Evolutionary conservation across 2,113 vertebrate genomes (phyloP), one percentile per base, ranked within the genome.

Genomic region (Seriola aureovittata): DNA sequence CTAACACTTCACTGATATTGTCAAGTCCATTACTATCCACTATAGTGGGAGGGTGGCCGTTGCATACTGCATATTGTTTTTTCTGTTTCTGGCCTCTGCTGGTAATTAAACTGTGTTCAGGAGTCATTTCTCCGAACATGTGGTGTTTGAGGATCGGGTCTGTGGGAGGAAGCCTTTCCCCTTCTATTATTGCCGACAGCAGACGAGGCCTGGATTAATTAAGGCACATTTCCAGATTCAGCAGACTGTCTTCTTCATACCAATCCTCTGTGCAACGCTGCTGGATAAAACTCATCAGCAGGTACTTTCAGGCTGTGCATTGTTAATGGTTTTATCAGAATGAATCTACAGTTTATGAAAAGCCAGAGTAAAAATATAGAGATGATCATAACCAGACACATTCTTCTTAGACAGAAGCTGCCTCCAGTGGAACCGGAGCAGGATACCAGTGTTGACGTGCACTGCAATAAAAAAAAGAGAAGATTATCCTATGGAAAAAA

Each of bases 191-290:
- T 88, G 78, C 72, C 50, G 36, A 63, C 58, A 88, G 55, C 48
- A 62, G 82, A 75, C 65, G n/a, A 62, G 46, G 57, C 68, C 59
- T 74, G 68, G 75, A 83, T 85, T 88, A 83, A 92, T 92, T 83
- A 80, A 82, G 57, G 54, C 54, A 66, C 73, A 80, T 84, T 83
- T 87, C 50, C 78, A 80, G 54, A 82, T 81, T 87, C 75, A 86
- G 88, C 84, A 84, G 67, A 75, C 71, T 72, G 80, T 36, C 14
- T 75, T 55, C 59, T 60, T 64, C 11, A 55, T 77, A 23, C 68
- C 82, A 81, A 16, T 67, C 57, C 77, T 63, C 63, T 21, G 40
- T 63, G 71, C 25, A 1, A 23, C 29, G 19, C 52, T 40, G 14
- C 68, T 34, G 13, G 58, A 66, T 67, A 46, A 74, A 75, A 63